Evolutionary conservation across 2,113 vertebrate species (phyloP).

Genomic region (Podilymbus podiceps): DNA sequence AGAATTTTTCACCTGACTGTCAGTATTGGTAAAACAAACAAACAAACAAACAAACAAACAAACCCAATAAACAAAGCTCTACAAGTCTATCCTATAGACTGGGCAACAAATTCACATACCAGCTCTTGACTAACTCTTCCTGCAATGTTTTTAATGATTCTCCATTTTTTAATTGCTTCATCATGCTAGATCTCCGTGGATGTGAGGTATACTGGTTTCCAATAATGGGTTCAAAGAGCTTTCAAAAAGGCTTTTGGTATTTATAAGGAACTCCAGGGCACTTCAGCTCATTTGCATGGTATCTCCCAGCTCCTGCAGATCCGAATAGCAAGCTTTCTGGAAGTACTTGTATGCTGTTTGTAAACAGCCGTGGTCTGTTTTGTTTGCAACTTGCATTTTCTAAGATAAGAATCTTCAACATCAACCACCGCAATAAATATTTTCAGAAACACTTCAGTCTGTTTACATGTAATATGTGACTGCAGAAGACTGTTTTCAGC

Average conservation of each 20-base stretch:
- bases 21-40: background rate
- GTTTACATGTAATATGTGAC: background rate
- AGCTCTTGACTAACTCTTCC: background rate
- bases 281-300: background rate
- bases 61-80: background rate
- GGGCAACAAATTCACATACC: background rate
- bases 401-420: background rate
- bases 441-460: slow-evolving; percentile 44
- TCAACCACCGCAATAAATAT: background rate
- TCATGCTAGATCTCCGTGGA: background rate
- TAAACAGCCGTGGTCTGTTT: background rate
- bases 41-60: background rate
- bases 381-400: background rate
- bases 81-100: background rate
- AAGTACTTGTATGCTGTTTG: background rate
- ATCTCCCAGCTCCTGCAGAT: background rate
- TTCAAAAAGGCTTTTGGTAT: background rate
- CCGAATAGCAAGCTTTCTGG: background rate
- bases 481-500: background rate
- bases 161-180: background rate
- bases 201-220: background rate
- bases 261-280: background rate
- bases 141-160: background rate
- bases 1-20: background rate
- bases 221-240: background rate